Evolutionary conservation across 2,113 vertebrate genomes (phyloP), one percentile per base, ranked within the genome.

Genomic region (Abramis brama): DNA sequence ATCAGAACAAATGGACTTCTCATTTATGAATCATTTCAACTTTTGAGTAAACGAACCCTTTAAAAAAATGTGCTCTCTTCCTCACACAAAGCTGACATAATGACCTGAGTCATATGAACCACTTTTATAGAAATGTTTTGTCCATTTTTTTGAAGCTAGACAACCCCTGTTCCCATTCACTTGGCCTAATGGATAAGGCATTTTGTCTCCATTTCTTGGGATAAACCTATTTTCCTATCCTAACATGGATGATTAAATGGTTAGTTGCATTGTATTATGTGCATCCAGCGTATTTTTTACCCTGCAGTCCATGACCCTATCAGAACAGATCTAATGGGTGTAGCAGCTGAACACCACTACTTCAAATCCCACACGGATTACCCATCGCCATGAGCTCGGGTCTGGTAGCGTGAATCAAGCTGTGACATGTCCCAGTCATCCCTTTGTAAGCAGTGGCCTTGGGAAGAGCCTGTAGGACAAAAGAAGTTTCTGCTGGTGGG

Each of bases 381-480:
- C 17, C 76, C 6, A 10, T 12, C 0, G 10, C 23, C 55, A 57
- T 78, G 27, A 57, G 50, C 9, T 55, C 3, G 19, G 11, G 30
- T 79, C 30, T 59, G 30, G 39, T 19, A 27, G 50, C 19, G 27
- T 79, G 39, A n/a, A 39, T 80, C 39, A 27, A 80, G 59, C 39
- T 81, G 59, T 6, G 17, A 79, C 2, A 3, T 47, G 71, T 43
- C 77, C 6, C n/a, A 47, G 45, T 33, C 62, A 47, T 47, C 43
- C 45, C 11, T 52, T 82, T 23, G 39, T 52, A 80, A 47, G 79
- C 59, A 2, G 3, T 43, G 77, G 77, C 60, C 60, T 81, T 50
- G 79, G 45, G 62, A 82, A 50, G 55, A 59, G 59, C 45, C 71
- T 60, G 73, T 55, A 52, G 62, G 79, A 82, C 62, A 52, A 82